Base-by-base conservation (phyloP, 1,140 invertebrate species). In the Drosophila melanica region DNA sequence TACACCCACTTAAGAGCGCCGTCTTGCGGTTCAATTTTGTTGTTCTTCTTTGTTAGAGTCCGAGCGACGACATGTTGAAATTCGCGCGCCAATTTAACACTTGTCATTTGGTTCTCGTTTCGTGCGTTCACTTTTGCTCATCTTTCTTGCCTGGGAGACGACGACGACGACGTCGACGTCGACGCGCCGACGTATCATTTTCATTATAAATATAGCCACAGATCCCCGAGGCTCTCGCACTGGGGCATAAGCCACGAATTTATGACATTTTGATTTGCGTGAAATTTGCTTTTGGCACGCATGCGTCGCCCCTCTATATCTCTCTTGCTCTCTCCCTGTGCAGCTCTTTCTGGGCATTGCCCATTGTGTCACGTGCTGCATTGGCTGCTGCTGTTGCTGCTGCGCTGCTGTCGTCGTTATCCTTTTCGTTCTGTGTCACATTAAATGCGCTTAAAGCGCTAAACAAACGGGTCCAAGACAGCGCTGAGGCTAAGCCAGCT, bases 191-290 rank as follows among this genome's bases (percentile, higher is more conserved):
- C 79, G 80, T 87, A 87, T 87, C 84, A 89, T 87, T 87, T 87
- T 84, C 84, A 80, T 87, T 87, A 87, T 87, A 87, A 87, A 89
- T 89, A 84, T 89, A 82, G 44, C 51, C 66, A 51, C 27, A 47
- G 53, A 62, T 57, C 37, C 45, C 62, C 66, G 50, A 35, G 63
- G 39, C 51, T 54, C 60, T 54, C 45, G 10, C 60, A 23, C 66
- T 58, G 37, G 44, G 44, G 62, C 74, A 87, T 89, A 89, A 89
- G 84, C 84, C 79, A 89, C 78, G 77, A 90, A 91, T 91, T 91
- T 91, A 90, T 91, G 90, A 91, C 90, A 90, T 90, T 91, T 91
- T 91, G 90, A 91, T 91, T 90, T 91, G 90, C 90, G 90, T 91
- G 84, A 91, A 91, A 91, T 91, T 91, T 89, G 82, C 76, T 89